A percentile compares a stretch with the other conserved stretches of the same genome.
Conservation (phyloP, 1,140 invertebrate species). For the Rhagoletis pomonella region DNA sequence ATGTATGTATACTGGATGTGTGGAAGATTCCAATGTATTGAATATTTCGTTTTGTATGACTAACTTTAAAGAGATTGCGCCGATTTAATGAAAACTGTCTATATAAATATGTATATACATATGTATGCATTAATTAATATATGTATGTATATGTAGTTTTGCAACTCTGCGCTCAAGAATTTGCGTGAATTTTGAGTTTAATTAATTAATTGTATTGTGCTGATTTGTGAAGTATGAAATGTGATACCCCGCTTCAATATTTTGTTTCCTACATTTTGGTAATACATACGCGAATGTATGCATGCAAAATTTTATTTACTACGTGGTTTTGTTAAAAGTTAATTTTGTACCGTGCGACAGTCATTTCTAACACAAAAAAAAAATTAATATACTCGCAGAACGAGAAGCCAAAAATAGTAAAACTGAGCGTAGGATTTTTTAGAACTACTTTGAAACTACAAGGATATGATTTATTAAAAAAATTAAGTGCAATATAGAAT, state of each 20-base stretch:
- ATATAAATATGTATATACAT: no score
- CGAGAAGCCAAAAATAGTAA: no score
- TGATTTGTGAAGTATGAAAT: neutral
- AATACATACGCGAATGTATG: neutral
- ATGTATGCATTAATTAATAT: no score
- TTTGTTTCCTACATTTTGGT: constrained; percentile 3
- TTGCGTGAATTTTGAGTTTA: no score
- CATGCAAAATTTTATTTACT: neutral
- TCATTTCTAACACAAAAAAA: neutral
- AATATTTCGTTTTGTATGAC: neutral
- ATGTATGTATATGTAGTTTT: no score
- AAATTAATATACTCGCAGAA: no score
- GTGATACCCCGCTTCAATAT: constrained; percentile 36
- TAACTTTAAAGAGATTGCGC: neutral
- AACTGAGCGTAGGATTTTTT: no score
- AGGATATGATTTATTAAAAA: no score
- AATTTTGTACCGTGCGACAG: neutral
- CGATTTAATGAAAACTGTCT: no score
- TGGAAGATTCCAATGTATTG: neutral
- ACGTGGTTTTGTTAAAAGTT: neutral
- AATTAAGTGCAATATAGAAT: no score
- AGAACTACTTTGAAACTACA: no score
- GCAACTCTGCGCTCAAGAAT: no score
- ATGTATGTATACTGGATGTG: neutral
- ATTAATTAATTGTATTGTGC: neutral